phyloP scores from a whole-genome alignment of 1,140 invertebrate genomes.

The Calliphora vicina region DNA sequence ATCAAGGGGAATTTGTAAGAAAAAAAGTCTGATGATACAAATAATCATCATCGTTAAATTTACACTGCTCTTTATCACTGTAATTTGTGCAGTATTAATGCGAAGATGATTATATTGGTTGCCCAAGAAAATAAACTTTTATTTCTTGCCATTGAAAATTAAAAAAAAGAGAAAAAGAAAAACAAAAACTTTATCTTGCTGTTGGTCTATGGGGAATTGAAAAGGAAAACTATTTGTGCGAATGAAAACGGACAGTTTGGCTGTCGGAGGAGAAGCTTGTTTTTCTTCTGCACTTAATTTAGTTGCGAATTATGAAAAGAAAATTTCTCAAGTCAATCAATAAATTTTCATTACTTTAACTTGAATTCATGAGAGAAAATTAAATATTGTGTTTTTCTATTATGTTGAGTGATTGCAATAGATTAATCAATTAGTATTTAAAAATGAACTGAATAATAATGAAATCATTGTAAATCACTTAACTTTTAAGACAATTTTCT shows the following conservation, averaged over 20 bases:
- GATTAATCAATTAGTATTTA: no score
- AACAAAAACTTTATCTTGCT: slow-evolving; percentile 1
- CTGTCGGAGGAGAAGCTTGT: background rate
- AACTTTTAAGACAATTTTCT: no score
- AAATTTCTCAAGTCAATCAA: no score
- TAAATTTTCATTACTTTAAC: no score
- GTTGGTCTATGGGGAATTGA: background rate
- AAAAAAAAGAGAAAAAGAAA: background rate
- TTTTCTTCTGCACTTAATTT: background rate
- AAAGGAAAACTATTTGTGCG: background rate
- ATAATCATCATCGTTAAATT: slow-evolving; percentile 18
- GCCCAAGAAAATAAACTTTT: background rate
- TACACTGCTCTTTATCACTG: slow-evolving; percentile 20
- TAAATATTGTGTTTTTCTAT: no score
- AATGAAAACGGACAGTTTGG: background rate
- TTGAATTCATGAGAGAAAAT: no score
- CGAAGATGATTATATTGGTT: no score
- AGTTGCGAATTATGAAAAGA: background rate
- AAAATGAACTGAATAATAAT: no score
- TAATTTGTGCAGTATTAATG: slow-evolving; percentile 16
- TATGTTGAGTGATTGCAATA: no score
- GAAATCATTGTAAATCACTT: no score
- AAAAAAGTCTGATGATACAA: background rate
- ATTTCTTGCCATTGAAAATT: background rate
- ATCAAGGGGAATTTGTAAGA: no score